phyloP scores from a whole-genome alignment of 2,113 vertebrate species.

The Ellobius talpinus region DNA sequence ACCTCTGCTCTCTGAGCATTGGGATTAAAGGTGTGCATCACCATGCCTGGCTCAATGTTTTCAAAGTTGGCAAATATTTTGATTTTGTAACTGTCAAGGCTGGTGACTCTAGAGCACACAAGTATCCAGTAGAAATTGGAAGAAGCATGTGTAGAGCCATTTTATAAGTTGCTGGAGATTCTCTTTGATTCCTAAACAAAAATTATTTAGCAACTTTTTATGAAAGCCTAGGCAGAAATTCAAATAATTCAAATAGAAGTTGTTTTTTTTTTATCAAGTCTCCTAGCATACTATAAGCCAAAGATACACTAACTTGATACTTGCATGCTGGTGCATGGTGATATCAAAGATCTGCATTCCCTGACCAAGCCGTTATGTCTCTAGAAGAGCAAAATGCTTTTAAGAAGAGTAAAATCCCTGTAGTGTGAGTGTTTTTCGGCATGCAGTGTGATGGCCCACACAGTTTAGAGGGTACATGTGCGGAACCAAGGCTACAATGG shows the following conservation, averaged over 20 bases:
- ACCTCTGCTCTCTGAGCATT: too few relatives aligned
- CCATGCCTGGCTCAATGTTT: background rate
- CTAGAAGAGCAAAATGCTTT: background rate
- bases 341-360: background rate
- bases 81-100: background rate
- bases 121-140: background rate
- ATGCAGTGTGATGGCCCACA: background rate
- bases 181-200: background rate
- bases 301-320: background rate
- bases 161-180: background rate
- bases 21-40: too few relatives aligned
- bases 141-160: background rate
- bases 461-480: background rate
- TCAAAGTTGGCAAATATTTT: background rate
- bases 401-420: background rate
- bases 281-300: background rate
- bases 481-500: background rate
- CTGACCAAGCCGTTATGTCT: background rate
- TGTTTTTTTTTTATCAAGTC: background rate
- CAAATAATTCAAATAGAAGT: background rate
- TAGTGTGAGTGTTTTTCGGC: background rate
- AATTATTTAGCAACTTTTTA: background rate
- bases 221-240: background rate
- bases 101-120: background rate
- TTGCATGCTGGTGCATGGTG: background rate